Evolutionary conservation across 2,113 vertebrate genomes (phyloP).

Genomic region (Vidua macroura): DNA sequence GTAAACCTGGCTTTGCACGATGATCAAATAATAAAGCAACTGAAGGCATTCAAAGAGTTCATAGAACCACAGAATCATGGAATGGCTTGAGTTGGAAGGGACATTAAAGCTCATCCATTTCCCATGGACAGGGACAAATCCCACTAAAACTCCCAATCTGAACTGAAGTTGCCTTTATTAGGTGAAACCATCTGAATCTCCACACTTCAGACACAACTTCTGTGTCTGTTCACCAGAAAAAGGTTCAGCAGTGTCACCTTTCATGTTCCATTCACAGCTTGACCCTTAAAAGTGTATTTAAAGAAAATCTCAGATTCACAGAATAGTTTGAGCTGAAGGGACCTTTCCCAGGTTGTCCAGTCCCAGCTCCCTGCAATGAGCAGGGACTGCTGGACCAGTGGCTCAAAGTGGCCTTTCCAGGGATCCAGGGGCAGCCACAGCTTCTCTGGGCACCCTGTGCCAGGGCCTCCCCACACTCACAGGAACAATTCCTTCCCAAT

Average conservation of each 20-base stretch:
- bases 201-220: not conserved
- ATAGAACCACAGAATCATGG: not conserved
- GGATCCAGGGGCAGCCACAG: not conserved
- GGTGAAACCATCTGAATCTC: not conserved
- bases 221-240: not conserved
- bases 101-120: not conserved
- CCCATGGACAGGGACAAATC: not conserved
- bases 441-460: not conserved
- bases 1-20: not conserved
- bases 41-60: not conserved
- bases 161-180: not conserved
- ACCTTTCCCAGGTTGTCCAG: not conserved
- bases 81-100: not conserved
- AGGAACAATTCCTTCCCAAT: fast-evolving
- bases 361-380: not conserved
- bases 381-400: not conserved
- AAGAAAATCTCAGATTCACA: not conserved
- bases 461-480: not conserved
- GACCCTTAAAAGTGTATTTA: not conserved
- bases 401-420: not conserved
- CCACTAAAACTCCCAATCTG: too few species aligned
- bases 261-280: not conserved
- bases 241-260: not conserved
- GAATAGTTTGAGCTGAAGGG: not conserved
- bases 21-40: not conserved